Conservation (phyloP, 1,140 invertebrate species). For the Aphelenchoides fujianensis region DNA sequence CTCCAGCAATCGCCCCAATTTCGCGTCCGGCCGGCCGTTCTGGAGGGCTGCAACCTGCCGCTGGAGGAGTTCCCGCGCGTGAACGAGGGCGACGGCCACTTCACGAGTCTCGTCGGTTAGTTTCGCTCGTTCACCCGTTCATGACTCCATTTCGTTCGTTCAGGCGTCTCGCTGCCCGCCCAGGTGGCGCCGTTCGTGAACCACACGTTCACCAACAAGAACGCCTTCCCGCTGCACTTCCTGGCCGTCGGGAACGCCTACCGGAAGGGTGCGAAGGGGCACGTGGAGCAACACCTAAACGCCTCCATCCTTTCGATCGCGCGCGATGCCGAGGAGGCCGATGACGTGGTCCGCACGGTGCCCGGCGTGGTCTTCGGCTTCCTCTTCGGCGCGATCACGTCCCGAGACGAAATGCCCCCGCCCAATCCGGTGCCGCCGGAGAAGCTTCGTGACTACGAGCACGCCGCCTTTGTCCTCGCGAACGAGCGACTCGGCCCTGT, state of each 20-base stretch:
- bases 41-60: slow-evolving; percentile 4
- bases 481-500: neutral
- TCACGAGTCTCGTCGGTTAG: slow-evolving; percentile 13
- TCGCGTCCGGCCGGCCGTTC: neutral
- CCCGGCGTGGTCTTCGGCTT: neutral
- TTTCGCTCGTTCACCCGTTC: neutral
- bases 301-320: neutral
- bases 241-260: neutral
- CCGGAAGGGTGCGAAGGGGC: neutral
- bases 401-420: no score
- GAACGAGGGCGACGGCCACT: neutral
- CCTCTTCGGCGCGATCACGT: no score
- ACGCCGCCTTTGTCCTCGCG: neutral
- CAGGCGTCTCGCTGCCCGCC: slow-evolving; percentile 15
- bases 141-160: neutral
- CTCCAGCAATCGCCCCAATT: slow-evolving; percentile 1
- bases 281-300: neutral
- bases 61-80: slow-evolving; percentile 5
- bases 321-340: neutral
- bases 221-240: slow-evolving; percentile 11
- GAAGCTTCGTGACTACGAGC: neutral
- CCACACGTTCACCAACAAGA: neutral
- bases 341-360: neutral
- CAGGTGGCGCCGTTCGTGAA: slow-evolving; percentile 4
- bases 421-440: neutral